Percentiles rank a stretch among this genome's conserved stretches.
Conservation (phyloP, 2,888 invertebrate species). For the Eumacrocentrus americanus region DNA sequence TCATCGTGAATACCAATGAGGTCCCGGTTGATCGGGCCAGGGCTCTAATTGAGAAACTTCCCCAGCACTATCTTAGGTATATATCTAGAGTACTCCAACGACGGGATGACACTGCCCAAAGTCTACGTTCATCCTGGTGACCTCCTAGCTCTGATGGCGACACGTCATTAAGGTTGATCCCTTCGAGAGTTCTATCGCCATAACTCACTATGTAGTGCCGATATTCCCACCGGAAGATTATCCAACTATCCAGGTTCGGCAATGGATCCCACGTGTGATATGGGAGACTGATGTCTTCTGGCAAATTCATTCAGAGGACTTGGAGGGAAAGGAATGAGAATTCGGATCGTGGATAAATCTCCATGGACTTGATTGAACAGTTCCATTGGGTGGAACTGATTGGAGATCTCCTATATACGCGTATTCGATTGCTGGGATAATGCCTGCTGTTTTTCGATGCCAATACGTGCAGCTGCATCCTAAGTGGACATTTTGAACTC, state of each 20-base stretch:
- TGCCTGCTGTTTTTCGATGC: too few species aligned
- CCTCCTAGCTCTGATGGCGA: neutral
- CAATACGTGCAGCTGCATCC: too few species aligned
- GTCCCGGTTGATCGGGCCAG: slow-evolving; percentile 45
- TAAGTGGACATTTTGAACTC: neutral
- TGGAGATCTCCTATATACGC: too few species aligned
- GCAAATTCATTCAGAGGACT: too few species aligned
- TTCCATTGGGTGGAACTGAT: too few species aligned
- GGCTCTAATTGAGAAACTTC: slow-evolving; percentile 54
- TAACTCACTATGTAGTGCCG: slow-evolving; percentile 28
- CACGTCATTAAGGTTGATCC: slow-evolving; percentile 35
- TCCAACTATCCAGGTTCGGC: neutral
- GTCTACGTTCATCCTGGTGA: slow-evolving; percentile 1
- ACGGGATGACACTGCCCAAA: slow-evolving; percentile 4
- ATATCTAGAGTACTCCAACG: slow-evolving; percentile 13
- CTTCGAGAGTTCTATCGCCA: slow-evolving; percentile 34
- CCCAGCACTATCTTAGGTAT: slow-evolving; percentile 23
- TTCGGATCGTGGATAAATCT: too few species aligned
- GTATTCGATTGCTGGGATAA: too few species aligned
- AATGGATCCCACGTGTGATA: slow-evolving; percentile 32
- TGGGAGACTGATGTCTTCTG: neutral
- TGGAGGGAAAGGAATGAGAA: too few species aligned
- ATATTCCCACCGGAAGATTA: slow-evolving; percentile 21
- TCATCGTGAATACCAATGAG: slow-evolving; percentile 53
- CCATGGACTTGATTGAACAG: too few species aligned